A percentile compares a stretch with the other conserved stretches of the same genome.
Evolutionary conservation across 2,113 vertebrate genomes (phyloP).

Genomic region (Ammospiza caudacuta): DNA sequence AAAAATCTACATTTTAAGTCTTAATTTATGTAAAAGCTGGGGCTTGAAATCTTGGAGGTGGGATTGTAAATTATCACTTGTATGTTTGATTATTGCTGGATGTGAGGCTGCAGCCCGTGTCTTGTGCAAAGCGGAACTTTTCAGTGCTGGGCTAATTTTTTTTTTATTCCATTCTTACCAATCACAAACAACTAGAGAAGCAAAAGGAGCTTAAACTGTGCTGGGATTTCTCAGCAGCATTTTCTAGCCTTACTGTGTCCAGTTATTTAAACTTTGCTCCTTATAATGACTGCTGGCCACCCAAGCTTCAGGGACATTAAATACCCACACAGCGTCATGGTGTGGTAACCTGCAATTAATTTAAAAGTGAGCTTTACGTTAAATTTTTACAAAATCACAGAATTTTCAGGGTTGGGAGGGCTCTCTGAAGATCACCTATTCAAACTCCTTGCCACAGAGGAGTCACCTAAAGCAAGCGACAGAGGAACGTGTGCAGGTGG

Average conservation of each 20-base stretch:
- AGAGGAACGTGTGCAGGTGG: background rate
- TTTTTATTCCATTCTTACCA: background rate
- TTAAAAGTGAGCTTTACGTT: background rate
- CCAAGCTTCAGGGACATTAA: background rate
- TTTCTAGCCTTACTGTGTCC: background rate
- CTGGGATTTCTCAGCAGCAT: background rate
- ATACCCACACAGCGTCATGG: accelerated
- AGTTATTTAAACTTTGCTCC: background rate
- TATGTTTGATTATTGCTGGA: background rate
- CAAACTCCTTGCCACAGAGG: background rate
- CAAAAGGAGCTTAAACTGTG: background rate
- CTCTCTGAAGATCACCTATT: background rate
- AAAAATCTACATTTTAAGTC: background rate
- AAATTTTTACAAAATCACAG: background rate
- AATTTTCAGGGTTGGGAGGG: background rate
- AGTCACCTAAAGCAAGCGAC: background rate
- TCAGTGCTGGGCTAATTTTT: background rate
- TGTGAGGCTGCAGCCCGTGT: background rate
- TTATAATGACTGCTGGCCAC: too few relatives aligned
- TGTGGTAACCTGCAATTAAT: accelerated
- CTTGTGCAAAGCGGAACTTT: accelerated
- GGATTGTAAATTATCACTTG: background rate
- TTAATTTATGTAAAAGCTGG: background rate
- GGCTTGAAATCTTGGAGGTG: background rate
- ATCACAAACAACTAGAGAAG: background rate